Base-by-base conservation (phyloP, 2,888 invertebrate species). In the Petrolisthes cinctipes region DNA sequence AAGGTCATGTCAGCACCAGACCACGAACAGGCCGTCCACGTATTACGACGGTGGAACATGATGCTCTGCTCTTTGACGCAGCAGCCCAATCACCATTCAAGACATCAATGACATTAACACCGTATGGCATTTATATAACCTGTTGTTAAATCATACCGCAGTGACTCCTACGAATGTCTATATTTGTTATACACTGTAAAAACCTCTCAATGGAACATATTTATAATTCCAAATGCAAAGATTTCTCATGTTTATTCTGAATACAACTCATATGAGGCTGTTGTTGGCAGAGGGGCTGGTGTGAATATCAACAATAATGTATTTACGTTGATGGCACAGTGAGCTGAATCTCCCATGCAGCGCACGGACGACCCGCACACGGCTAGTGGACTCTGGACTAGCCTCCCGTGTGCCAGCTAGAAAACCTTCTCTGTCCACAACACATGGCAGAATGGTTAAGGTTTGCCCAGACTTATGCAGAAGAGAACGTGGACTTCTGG, bases 301-400 rank as follows among this genome's bases (percentile, higher is more conserved):
- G 37, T 37, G 37, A 37, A 37, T 37, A 37, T 37, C 37, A 37
- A n/a, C n/a, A n/a, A 37, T 37, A 37, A 66, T 66, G 1, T 66
- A 66, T 14, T n/a, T 1, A 37, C 9, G 20, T 20, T n/a, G 20
- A 75, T 75, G n/a, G 7, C 75, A 20, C n/a, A 75, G 23, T 7
- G 75, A 20, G 75, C n/a, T 75, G n/a, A 75, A 75, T 75, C n/a
- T 61, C 9, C 61, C 61, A 14, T 75, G 75, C 75, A 75, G 75
- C 75, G n/a, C 75, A 75, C 75, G 75, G n/a, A 75, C 75, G 11
- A 75, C 75, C 75, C 23, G 75, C 6, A 75, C 75, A 75, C 2
- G 75, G n/a, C 75, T 75, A 11, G 1, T 37, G 75, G 20, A 75
- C 75, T 9, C 75, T 75, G 75, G 75, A 17, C 75, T 75, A 17